phyloP scores from a whole-genome alignment of 2,113 vertebrate genomes.

The Eulemur macaco region DNA sequence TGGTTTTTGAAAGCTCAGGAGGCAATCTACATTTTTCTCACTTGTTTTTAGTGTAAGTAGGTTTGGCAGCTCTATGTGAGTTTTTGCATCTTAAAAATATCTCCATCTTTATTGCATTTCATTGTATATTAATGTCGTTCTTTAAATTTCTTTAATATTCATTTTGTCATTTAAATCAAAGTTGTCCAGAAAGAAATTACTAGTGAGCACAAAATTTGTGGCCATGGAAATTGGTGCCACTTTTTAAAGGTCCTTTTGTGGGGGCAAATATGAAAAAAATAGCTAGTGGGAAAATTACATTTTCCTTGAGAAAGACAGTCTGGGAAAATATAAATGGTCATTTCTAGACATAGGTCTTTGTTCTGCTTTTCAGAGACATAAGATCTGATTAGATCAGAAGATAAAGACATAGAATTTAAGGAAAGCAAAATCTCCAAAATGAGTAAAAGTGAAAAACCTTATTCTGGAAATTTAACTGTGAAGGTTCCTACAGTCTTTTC shows the following conservation, averaged over 20 bases:
- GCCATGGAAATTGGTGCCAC: background rate
- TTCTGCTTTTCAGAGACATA: background rate
- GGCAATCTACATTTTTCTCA: conserved; percentile 66
- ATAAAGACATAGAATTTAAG: background rate
- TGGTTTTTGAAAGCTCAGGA: conserved; percentile 76
- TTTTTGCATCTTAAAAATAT: conserved; percentile 32
- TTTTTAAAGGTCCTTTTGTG: background rate
- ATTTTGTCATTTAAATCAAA: conserved; percentile 57
- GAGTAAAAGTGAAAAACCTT: background rate
- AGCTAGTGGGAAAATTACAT: background rate
- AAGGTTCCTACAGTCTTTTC: background rate
- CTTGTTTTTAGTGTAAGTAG: conserved; percentile 64
- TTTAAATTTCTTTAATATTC: conserved; percentile 61
- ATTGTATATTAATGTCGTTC: conserved; percentile 56
- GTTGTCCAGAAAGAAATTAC: background rate
- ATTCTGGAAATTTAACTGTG: background rate
- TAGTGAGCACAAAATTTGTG: background rate
- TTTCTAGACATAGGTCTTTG: background rate
- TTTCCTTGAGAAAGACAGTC: background rate
- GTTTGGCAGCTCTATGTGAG: conserved; percentile 55
- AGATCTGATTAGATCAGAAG: background rate
- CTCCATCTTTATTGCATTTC: conserved; percentile 7
- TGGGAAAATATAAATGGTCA: background rate
- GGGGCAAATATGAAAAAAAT: background rate
- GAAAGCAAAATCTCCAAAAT: background rate